Evolutionary conservation across 2,888 invertebrate genomes (phyloP).

Genomic region (Lasioglossum vierecki): DNA sequence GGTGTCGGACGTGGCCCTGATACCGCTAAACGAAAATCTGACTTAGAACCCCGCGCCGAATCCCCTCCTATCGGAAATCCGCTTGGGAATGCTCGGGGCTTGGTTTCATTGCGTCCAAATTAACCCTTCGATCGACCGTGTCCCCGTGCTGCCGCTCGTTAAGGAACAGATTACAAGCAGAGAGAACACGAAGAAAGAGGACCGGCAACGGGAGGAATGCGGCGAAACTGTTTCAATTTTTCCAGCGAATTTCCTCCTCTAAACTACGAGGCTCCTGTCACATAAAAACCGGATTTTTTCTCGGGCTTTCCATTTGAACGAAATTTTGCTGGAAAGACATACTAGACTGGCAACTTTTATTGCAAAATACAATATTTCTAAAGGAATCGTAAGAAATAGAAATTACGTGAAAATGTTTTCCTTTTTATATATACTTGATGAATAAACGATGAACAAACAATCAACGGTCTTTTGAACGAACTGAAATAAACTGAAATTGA

Average conservation of each 20-base stretch:
- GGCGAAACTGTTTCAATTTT: slow-evolving; percentile 2
- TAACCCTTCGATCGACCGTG: slow-evolving; percentile 75
- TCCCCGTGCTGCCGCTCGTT: slow-evolving; percentile 69
- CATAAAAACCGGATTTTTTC: not conserved
- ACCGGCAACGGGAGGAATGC: slow-evolving; percentile 31
- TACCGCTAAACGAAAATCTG: slow-evolving; percentile 75
- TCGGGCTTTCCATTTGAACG: not conserved
- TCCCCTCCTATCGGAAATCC: slow-evolving; percentile 67
- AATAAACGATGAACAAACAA: no score
- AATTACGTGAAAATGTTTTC: no score
- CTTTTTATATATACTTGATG: no score
- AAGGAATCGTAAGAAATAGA: no score
- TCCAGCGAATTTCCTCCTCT: not conserved
- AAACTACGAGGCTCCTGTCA: not conserved
- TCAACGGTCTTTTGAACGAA: no score
- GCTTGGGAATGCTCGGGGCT: slow-evolving; percentile 60
- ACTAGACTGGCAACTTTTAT: not conserved
- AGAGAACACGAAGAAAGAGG: slow-evolving; percentile 39
- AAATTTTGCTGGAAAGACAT: not conserved
- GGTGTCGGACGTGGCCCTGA: slow-evolving; percentile 71
- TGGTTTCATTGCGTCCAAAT: slow-evolving; percentile 74
- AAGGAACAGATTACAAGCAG: slow-evolving; percentile 66
- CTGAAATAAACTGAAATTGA: no score
- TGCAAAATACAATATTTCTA: no score
- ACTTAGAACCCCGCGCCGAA: slow-evolving; percentile 68